These are phyloP conservation scores for Leguminivora glycinivorella DNA, from an alignment of 1,140 invertebrate species.

Conservation along the genomic window DNA sequence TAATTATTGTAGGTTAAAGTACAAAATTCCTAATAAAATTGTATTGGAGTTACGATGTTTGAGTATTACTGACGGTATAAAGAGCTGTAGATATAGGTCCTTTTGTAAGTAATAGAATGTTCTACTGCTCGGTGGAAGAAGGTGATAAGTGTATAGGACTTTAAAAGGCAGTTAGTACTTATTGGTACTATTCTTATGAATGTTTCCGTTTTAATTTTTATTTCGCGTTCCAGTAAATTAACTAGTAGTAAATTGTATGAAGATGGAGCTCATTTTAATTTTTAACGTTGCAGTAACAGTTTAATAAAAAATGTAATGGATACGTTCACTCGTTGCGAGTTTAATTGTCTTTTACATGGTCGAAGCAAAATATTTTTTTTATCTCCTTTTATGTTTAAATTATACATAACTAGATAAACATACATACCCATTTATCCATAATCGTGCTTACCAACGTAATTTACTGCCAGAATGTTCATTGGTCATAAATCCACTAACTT, in stretches of 20 bases:
- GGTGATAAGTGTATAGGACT: background rate
- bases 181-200: background rate
- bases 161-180: background rate
- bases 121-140: background rate
- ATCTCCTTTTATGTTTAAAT: too few relatives aligned
- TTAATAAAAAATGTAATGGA: conserved; percentile 18
- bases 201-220: conserved; percentile 20
- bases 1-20: too few relatives aligned
- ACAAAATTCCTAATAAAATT: too few relatives aligned
- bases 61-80: too few relatives aligned
- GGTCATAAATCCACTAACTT: too few relatives aligned
- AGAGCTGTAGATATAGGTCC: background rate
- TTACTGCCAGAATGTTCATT: too few relatives aligned
- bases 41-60: too few relatives aligned
- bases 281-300: conserved; percentile 15
- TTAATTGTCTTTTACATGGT: background rate
- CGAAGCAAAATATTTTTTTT: background rate
- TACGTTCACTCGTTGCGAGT: conserved; percentile 1
- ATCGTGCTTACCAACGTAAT: too few relatives aligned
- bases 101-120: background rate
- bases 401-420: too few relatives aligned
- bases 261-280: conserved; percentile 29
- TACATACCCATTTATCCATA: too few relatives aligned
- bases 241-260: conserved; percentile 26
- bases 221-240: conserved; percentile 28